Percentiles rank a stretch among this genome's conserved stretches.
phyloP scores from a whole-genome alignment of 2,797 vertebrate species.

The Lepilemur septentrionalis region DNA sequence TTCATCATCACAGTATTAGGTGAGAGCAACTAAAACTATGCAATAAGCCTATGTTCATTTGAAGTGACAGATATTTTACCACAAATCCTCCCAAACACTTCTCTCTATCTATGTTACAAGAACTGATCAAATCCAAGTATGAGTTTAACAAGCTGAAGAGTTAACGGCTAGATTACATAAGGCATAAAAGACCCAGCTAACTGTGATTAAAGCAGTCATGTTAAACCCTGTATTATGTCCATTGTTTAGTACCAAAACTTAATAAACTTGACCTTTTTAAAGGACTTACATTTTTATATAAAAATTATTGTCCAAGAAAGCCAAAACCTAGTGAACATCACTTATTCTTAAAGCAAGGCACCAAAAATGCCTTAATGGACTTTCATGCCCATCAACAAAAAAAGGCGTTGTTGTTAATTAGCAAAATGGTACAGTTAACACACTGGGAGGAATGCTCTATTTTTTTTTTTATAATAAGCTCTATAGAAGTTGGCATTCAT shows the following conservation, averaged over 20 bases:
- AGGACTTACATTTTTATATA: background rate
- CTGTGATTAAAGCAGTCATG: background rate
- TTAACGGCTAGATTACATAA: background rate
- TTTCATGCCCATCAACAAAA: background rate
- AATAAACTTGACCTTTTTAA: background rate
- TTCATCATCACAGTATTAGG: background rate
- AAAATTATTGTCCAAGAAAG: background rate
- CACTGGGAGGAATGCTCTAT: background rate
- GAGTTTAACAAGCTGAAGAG: background rate
- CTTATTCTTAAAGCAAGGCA: background rate
- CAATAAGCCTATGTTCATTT: background rate
- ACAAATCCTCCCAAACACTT: background rate
- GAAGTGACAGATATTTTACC: conserved; percentile 6
- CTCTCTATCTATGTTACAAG: background rate
- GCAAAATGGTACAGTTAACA: background rate
- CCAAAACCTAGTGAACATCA: background rate
- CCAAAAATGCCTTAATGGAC: background rate
- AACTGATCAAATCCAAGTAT: background rate
- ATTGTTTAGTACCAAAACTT: background rate
- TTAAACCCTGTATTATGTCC: background rate
- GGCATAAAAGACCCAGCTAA: background rate
- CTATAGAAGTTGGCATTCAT: background rate
- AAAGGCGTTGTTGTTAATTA: background rate
- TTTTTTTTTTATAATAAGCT: background rate
- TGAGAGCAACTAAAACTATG: background rate